Percentiles rank a stretch among this genome's conserved stretches.
Evolutionary conservation across 92 coral and sea anemone species (phyloP).

Genomic region (Zoanthus solanderi): DNA sequence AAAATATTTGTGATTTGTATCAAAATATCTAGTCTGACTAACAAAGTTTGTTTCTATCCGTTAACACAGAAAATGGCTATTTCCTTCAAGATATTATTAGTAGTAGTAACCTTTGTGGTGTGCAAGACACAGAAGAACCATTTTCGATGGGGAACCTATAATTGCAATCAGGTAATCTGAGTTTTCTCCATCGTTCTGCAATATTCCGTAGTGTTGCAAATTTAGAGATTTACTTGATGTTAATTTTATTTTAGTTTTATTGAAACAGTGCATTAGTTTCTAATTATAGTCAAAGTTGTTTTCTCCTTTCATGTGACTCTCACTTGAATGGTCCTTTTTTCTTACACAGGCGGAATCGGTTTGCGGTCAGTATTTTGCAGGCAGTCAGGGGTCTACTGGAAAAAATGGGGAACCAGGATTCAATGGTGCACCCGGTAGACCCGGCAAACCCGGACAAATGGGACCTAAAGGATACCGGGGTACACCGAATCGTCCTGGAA

Average conservation of each 20-base stretch:
- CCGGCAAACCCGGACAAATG: slow-evolving; percentile 50
- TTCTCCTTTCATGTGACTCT: not conserved
- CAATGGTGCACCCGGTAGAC: slow-evolving; percentile 62
- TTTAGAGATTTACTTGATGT: not conserved
- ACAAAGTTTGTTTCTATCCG: too few relatives aligned
- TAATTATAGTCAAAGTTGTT: not conserved
- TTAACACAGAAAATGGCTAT: too few relatives aligned
- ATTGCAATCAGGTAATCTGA: slow-evolving; percentile 43
- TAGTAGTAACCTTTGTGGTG: not conserved
- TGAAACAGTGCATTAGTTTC: too few relatives aligned
- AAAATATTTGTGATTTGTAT: too few relatives aligned
- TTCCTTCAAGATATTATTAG: not conserved
- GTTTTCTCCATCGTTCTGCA: not conserved
- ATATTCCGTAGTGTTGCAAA: not conserved
- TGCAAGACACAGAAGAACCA: slow-evolving; percentile 18
- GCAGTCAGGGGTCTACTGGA: slow-evolving; percentile 58
- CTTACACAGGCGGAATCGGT: slow-evolving; percentile 54
- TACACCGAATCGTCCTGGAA: slow-evolving; percentile 19
- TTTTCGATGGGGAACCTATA: slow-evolving; percentile 35
- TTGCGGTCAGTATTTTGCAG: slow-evolving; percentile 56
- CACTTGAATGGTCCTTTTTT: not conserved
- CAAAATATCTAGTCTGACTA: too few relatives aligned
- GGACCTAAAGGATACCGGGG: slow-evolving; percentile 71
- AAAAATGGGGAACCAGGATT: slow-evolving; percentile 59
- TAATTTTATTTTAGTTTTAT: too few relatives aligned